These are phyloP conservation scores for Drosophila aff. DNA, from an alignment of 1,140 invertebrate species.

Conservation along the genomic window DNA sequence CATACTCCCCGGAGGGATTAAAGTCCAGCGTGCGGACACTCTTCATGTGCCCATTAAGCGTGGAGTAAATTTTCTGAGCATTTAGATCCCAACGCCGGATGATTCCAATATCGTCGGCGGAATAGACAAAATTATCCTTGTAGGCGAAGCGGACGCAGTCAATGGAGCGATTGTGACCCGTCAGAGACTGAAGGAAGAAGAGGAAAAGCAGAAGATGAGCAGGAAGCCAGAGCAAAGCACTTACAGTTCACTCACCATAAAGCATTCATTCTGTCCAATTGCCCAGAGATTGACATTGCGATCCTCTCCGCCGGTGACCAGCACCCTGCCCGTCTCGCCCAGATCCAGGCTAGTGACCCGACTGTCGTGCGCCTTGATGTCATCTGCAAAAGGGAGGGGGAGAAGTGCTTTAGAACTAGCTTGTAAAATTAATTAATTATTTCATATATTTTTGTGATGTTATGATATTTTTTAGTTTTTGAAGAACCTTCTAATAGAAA, in stretches of 20 bases:
- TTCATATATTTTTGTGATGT: background rate
- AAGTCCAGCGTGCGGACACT: conserved; percentile 97
- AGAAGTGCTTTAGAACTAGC: background rate
- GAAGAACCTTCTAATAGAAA: background rate
- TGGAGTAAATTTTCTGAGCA: conserved; percentile 95
- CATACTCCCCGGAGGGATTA: conserved; percentile 97
- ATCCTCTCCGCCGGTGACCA: conserved; percentile 98
- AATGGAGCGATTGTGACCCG: conserved; percentile 96
- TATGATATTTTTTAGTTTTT: background rate
- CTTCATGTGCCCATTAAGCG: conserved; percentile 96
- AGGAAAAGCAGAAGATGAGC: background rate
- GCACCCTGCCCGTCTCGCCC: conserved; percentile 95
- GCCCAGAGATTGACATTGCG: conserved; percentile 99
- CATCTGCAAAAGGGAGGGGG: conserved; percentile 87
- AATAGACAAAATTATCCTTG: conserved; percentile 97
- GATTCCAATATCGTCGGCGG: conserved; percentile 96
- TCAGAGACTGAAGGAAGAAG: conserved; percentile 86
- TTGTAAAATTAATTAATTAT: background rate
- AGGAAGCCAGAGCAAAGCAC: conserved; percentile 33
- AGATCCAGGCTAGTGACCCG: conserved; percentile 94
- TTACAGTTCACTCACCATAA: conserved; percentile 90
- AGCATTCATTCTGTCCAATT: conserved; percentile 96
- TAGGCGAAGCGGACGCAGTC: conserved; percentile 98
- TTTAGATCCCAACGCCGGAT: conserved; percentile 99
- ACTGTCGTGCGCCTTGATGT: conserved; percentile 93